Base-by-base conservation (phyloP, 2,113 vertebrate genomes). In the Ammodytes dubius region DNA sequence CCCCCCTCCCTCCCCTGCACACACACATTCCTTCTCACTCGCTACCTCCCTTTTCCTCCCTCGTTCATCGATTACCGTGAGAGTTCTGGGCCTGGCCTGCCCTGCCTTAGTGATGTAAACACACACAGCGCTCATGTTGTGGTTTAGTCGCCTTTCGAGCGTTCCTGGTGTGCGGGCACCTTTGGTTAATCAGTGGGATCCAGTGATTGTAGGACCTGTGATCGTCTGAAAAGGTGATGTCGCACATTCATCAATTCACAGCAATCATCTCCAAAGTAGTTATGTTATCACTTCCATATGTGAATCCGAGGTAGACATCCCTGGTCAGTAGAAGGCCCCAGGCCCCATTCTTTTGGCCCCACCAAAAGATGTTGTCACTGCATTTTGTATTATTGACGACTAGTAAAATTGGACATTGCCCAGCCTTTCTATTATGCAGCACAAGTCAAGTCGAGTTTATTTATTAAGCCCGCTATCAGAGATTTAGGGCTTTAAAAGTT, bases 51-150 rank as follows among this genome's bases (percentile, higher is more conserved):
- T 90, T 27, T 92, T 90, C 88, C 88, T 89, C 89, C 92, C 89
- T 88, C 76, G 79, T 92, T 92, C 93, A 96, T 96, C 92, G 95
- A 96, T 95, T 95, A 94, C 93, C 89, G 94, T 95, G 95, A 94
- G 95, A 95, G 94, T 89, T 27, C 87, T 7, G 86, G 92, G 94
- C 90, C 87, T 54, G 83, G 91, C 79, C 88, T 79, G 84, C 81
- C 89, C 89, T 27, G 85, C 88, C 90, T 84, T 91, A 85, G 93
- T 91, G 88, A 93, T 95, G 95, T 95, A 94, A 95, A 96, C 95
- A 95, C 89, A 90, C 89, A 82, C 85, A 68, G 85, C 47, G 79
- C 84, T 93, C 47, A 5, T 93, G 89, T 92, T 91, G 91, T 82
- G 90, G 89, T 90, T 92, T 90, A 87, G 87, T 80, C 86, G 73